Evolutionary conservation across 2,797 vertebrate genomes (phyloP), one percentile per base, ranked within the genome.

Genomic region (Acanthurus lineatus): DNA sequence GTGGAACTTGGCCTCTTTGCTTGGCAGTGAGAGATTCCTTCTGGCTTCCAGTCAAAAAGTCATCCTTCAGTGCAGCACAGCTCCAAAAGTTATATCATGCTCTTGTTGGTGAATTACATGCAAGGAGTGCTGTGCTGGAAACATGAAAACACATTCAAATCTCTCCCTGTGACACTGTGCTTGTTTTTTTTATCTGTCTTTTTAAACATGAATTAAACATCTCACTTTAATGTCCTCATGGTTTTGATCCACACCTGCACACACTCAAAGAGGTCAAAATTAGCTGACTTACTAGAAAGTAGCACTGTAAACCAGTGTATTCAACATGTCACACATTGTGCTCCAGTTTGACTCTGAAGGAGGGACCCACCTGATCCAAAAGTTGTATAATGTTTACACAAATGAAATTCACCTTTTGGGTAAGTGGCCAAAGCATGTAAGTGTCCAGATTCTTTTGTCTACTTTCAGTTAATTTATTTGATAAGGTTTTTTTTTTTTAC

Each of bases 1-100:
- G 86, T 88, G 89, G 71, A 92, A 86, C 86, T 83, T 88, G 90
- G 89, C 91, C 88, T 93, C 91, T 89, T 95, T 59, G 67, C 92
- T 87, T 89, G 88, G 84, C 91, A 88, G 83, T 86, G 89, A 86
- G 81, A 92, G 72, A 93, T 92, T 92, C 87, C 86, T 81, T 77
- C 72, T 91, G 91, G 86, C 89, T 85, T 69, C 77, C 81, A 79
- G 72, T 86, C 84, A 87, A 92, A 86, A 90, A 84, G 78, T 82
- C 56, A 56, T 69, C 80, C 81, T 83, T 84, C 76, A 74, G 81
- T 67, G 77, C 47, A 72, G 77, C 63, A 59, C 73, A 57, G 85
- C 87, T 91, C 89, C 84, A 82, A 72, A 89, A 91, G 88, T 91
- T 92, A 88, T 81, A 87, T 89, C 88, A 85, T 44, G 47, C 70